These are phyloP conservation scores for Eucidaris tribuloides DNA, from an alignment of 35 echinoderm and acorn worm genomes.

Conservation along the genomic window DNA sequence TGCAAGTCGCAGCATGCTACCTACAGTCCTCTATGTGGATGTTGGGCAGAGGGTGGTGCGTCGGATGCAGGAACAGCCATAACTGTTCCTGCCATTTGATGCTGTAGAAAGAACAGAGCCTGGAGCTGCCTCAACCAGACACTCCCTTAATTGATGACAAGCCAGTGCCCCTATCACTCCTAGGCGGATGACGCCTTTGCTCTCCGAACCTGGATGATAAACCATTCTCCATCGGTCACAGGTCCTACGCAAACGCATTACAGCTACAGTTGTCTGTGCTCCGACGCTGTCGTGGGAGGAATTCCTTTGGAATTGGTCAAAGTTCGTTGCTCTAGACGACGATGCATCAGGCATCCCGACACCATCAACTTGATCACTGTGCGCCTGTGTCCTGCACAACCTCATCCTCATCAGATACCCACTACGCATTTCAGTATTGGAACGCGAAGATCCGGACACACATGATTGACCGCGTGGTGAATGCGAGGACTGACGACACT, in stretches of 20 bases:
- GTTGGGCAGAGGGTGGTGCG: conserved; percentile 10
- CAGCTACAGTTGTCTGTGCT: background rate
- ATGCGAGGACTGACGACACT: background rate
- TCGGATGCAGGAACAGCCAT: conserved; percentile 35
- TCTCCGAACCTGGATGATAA: conserved; percentile 29
- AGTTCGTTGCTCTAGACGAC: conserved; percentile 20
- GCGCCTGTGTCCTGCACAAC: conserved; percentile 48
- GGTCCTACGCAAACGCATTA: conserved; percentile 19
- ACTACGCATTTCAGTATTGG: background rate
- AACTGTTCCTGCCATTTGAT: background rate
- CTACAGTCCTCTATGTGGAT: conserved; percentile 46
- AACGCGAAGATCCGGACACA: conserved; percentile 5
- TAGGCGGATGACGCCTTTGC: conserved; percentile 44
- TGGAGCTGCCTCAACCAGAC: conserved; percentile 17
- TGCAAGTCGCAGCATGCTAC: conserved; percentile 43
- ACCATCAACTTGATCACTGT: conserved; percentile 45
- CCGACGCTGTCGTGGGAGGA: background rate
- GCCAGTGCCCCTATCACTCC: conserved; percentile 32
- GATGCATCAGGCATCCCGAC: conserved; percentile 48
- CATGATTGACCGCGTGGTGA: background rate
- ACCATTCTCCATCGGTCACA: conserved; percentile 31
- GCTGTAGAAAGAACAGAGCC: conserved; percentile 1
- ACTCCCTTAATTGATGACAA: background rate
- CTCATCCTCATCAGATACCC: conserved; percentile 40
- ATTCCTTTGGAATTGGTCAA: conserved; percentile 22